Percentiles rank a stretch among this genome's conserved stretches.
Conservation (phyloP, 2,113 vertebrate genomes). For the Danionella cerebrum region DNA sequence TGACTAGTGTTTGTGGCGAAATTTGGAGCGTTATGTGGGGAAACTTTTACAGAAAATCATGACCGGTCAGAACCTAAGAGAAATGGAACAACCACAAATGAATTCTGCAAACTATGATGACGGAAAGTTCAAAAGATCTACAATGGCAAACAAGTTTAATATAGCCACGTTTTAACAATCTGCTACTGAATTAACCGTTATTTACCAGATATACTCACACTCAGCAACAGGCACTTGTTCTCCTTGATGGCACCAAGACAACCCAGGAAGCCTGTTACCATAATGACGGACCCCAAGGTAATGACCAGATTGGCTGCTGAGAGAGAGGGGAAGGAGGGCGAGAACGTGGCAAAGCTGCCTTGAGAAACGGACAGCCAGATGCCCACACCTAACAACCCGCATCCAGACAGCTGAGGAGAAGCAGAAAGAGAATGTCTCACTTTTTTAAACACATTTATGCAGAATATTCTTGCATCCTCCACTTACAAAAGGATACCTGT, state of each 20-base stretch:
- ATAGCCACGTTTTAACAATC: no score
- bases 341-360: constrained; percentile 94
- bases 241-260: constrained; percentile 98
- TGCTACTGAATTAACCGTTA: not conserved
- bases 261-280: constrained; percentile 94
- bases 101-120: no score
- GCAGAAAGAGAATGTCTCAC: constrained; percentile 24
- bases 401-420: constrained; percentile 84
- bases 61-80: no score
- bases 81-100: no score
- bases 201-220: constrained; percentile 69
- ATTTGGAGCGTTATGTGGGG: no score
- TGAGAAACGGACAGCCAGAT: constrained; percentile 97
- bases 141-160: no score
- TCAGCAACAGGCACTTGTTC: constrained; percentile 96
- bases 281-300: constrained; percentile 84
- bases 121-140: no score
- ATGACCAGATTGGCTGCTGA: constrained; percentile 96
- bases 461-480: not conserved
- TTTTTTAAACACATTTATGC: not conserved
- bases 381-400: constrained; percentile 88
- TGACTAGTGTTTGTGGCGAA: no score
- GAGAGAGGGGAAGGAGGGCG: constrained; percentile 89
- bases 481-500: not conserved
- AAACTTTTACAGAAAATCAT: no score